Conservation (phyloP, 1,140 invertebrate genomes). For the Trichoplusia ni region DNA sequence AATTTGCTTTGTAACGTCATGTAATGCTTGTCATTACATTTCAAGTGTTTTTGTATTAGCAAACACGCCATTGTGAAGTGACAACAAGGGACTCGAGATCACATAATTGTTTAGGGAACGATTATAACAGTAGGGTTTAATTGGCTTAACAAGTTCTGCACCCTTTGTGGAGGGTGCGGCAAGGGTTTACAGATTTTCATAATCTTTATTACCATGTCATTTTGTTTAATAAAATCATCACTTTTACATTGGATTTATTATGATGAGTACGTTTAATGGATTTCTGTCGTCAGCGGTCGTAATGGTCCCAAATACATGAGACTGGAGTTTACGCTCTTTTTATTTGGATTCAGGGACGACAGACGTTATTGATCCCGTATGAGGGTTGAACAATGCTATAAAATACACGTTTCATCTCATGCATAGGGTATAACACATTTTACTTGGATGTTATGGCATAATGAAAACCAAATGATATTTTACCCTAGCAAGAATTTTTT, state of each 20-base stretch:
- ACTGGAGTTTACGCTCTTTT: constrained; percentile 5
- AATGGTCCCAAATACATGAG: not conserved
- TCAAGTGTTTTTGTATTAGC: constrained; percentile 47
- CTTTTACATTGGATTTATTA: constrained; percentile 8
- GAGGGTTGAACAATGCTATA: constrained; percentile 8
- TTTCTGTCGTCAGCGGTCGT: not conserved
- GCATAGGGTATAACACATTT: not conserved
- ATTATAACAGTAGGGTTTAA: constrained; percentile 69
- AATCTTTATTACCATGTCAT: constrained; percentile 30
- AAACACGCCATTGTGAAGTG: constrained; percentile 62
- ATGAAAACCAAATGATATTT: not conserved
- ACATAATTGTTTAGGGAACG: constrained; percentile 74
- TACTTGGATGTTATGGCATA: not conserved
- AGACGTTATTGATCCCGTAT: constrained; percentile 19
- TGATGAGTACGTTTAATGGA: not conserved
- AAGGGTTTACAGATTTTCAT: constrained; percentile 42
- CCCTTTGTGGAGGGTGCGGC: constrained; percentile 58
- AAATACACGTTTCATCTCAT: constrained; percentile 17
- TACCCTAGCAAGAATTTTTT: not conserved
- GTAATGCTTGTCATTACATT: constrained; percentile 26
- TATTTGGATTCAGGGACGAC: constrained; percentile 1
- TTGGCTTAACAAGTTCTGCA: constrained; percentile 72
- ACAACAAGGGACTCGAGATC: constrained; percentile 57
- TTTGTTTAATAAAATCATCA: constrained; percentile 30
- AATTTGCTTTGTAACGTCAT: constrained; percentile 16